These are phyloP conservation scores for Drosophila incognita DNA, from an alignment of 2,888 invertebrate species.

Conservation along the genomic window DNA sequence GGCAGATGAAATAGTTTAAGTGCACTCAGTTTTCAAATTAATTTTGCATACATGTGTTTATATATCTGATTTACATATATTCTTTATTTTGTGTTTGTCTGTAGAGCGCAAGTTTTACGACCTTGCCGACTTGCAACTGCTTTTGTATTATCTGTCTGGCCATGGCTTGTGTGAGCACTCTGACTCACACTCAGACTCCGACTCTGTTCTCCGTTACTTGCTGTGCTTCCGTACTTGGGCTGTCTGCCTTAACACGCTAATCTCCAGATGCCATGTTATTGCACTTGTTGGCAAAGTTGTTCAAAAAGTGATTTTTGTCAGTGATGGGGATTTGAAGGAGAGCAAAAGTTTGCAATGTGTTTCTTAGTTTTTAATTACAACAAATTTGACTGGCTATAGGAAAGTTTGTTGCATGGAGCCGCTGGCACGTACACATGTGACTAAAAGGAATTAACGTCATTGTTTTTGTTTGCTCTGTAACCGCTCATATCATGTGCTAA, in stretches of 20 bases:
- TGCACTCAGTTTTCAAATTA: conserved; percentile 72
- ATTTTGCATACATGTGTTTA: conserved; percentile 63
- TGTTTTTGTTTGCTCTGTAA: conserved; percentile 59
- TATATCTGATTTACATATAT: conserved; percentile 1
- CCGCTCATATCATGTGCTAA: conserved; percentile 76
- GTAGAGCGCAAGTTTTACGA: conserved; percentile 63
- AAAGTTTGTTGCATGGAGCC: conserved; percentile 60
- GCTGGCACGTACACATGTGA: conserved; percentile 47
- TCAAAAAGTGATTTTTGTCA: conserved; percentile 74
- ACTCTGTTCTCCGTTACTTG: conserved; percentile 3
- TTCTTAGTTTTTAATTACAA: conserved; percentile 79
- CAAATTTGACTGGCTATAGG: conserved; percentile 73
- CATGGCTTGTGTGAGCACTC: conserved; percentile 30
- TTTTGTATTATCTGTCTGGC: conserved; percentile 36
- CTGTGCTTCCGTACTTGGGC: conserved; percentile 29
- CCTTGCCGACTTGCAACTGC: conserved; percentile 54
- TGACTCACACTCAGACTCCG: neutral
- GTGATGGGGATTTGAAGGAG: conserved; percentile 33
- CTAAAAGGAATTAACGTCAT: conserved; percentile 71
- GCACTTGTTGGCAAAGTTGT: conserved; percentile 79
- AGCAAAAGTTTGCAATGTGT: conserved; percentile 67
- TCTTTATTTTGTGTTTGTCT: conserved; percentile 14
- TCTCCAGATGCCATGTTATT: conserved; percentile 81
- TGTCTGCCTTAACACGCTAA: conserved; percentile 73
- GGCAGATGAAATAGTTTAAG: conserved; percentile 60